Percentiles rank a stretch among this genome's conserved stretches.
Conservation (phyloP, 2,888 invertebrate genomes). For the Caenorhabditis sulstoni region DNA sequence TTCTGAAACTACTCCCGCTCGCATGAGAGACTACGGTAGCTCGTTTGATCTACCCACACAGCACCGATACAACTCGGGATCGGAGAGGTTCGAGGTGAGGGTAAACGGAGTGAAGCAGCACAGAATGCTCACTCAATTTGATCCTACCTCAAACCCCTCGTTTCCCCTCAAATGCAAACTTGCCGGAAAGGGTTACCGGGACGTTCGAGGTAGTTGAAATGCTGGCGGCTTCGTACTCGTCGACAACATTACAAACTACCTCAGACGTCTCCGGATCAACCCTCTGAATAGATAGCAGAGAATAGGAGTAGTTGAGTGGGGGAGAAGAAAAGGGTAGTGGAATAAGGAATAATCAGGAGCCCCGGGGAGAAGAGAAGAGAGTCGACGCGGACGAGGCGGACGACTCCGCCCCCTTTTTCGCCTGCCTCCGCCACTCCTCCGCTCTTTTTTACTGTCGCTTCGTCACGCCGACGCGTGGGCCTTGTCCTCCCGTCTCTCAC, state of each 20-base stretch:
- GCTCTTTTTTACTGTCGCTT: conserved; percentile 18
- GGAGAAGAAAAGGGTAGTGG: neutral
- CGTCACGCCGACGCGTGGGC: conserved; percentile 42
- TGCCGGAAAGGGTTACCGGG: neutral
- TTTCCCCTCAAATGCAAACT: neutral
- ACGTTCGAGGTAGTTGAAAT: conserved; percentile 57
- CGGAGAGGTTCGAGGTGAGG: conserved; percentile 4
- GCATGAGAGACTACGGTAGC: too few relatives aligned
- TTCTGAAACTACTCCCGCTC: too few relatives aligned
- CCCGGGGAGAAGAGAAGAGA: neutral
- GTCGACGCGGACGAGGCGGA: neutral
- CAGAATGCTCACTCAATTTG: neutral
- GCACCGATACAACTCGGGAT: neutral
- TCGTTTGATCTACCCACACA: too few relatives aligned
- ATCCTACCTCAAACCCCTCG: conserved; percentile 15
- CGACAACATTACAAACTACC: conserved; percentile 66
- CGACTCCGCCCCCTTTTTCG: conserved; percentile 30
- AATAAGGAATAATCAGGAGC: conserved; percentile 45
- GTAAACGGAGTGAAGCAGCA: neutral
- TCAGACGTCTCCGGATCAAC: conserved; percentile 33
- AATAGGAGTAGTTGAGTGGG: conserved; percentile 3
- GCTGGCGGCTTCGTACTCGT: conserved; percentile 32
- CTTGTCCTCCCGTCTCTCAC: conserved; percentile 32
- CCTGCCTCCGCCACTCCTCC: neutral
- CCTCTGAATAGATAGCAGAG: conserved; percentile 1